Conservation (phyloP, 2,888 invertebrate species). For the Adineta ricciae region DNA sequence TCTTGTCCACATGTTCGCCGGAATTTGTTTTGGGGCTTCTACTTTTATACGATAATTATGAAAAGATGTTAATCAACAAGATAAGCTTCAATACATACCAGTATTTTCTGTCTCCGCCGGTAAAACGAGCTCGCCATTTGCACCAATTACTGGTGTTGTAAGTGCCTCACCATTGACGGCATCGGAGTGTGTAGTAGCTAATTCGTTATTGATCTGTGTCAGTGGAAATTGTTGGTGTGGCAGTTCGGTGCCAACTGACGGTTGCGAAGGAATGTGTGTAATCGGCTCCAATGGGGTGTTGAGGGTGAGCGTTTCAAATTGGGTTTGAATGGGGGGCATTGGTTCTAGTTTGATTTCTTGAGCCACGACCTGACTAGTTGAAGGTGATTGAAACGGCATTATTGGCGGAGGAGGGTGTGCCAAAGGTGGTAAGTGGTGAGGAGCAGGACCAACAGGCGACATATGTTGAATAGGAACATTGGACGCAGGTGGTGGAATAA, state of each 20-base stretch:
- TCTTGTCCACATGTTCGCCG: slow-evolving; percentile 90
- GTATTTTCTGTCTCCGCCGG: background rate
- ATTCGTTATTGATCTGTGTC: background rate
- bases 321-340: background rate
- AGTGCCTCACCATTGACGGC: background rate
- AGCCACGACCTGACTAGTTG: background rate
- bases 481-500: background rate
- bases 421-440: background rate
- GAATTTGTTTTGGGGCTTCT: slow-evolving; percentile 48
- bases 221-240: background rate
- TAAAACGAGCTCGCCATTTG: background rate
- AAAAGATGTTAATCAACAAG: too few relatives aligned
- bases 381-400: background rate
- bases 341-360: background rate
- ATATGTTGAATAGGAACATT: background rate
- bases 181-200: background rate
- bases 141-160: background rate
- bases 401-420: background rate
- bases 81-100: background rate
- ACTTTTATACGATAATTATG: background rate
- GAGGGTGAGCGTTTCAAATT: background rate
- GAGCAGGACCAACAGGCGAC: background rate
- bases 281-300: background rate
- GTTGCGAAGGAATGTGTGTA: background rate
- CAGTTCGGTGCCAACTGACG: background rate